Base-by-base conservation (phyloP, 2,888 invertebrate species). In the Apotomis betuletana region DNA sequence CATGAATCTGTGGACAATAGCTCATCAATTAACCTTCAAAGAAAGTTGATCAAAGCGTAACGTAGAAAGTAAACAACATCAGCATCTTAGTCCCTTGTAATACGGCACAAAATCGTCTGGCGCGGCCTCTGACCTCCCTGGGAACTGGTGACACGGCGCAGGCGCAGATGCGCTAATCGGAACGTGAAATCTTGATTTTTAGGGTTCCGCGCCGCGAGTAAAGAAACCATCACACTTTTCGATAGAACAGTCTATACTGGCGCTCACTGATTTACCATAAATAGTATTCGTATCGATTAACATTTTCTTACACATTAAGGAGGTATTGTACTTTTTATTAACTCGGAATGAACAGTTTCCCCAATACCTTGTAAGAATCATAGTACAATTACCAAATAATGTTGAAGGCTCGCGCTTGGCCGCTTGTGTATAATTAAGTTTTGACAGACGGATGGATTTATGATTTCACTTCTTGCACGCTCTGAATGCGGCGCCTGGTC, bases 41-140 rank as follows among this genome's bases (percentile, higher is more conserved):
- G 63, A 63, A 63, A 63, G 63, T 63, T 63, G 63, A 63, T 63
- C 63, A 63, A 52, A 63, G 52, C 52, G 49, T 49, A 49, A 49
- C 49, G 41, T 63, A 63, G 63, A 63, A 63, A 63, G 63, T 63
- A 63, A 54, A 63, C 52, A 52, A 3, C 15, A 13, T 8, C 10
- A 49, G 9, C 15, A 3, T 13, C 5, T 54, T 63, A 15, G 52
- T 9, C 62, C 13, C 38, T 41, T n/a, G 63, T 52, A 9, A 15
- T 54, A 54, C 38, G 41, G 63, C 38, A n/a, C 9, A 15, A 13
- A 52, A 15, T 63, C 38, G 63, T 5, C 63, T 63, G 54, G 63
- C 63, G 13, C 9, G 3, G 52, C 52, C 63, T 63, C 41, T 54
- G 63, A 54, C 63, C 63, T 54, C 51, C 52, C 36, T 63, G 63